Base-by-base conservation (phyloP, 1,140 invertebrate genomes). In the Heterodera schachtii region DNA sequence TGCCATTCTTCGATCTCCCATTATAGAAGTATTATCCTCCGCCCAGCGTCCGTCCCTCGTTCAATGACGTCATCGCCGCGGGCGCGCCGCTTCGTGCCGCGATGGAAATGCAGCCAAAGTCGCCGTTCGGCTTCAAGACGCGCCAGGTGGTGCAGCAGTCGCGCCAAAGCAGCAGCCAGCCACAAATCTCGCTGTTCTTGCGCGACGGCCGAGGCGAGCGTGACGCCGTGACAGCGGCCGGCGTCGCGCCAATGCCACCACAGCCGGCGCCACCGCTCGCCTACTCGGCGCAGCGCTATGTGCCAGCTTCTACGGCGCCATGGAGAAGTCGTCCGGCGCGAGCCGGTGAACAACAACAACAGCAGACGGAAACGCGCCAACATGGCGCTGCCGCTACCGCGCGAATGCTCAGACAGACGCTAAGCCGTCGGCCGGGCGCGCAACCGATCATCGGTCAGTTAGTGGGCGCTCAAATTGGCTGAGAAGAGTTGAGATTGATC, bases 91-190 rank as follows among this genome's bases (percentile, higher is more conserved):
- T 78, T 16, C 64, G 77, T n/a, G 64, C 64, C 66, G 49, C 60
- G n/a, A 43, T 78, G 77, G 64, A 78, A 49, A 43, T 43, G 31
- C 64, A 66, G n/a, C 77, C 66, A 13, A 49, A 43, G 66, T 78
- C 66, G n/a, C 47, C n/a, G n/a, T 71, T 71, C 31, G 69, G n/a
- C 13, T 13, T 41, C 9, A 9, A 46, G 43, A 46, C 44, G 31
- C 69, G 69, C 9, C 41, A 71, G 19, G n/a, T 71, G 4, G 41
- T 71, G 41, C 69, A 41, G 9, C 41, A 16, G 41, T 46, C 69
- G 69, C 69, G 41, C 21, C 31, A 71, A 41, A 43, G 9, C 31
- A 19, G 21, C 44, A 71, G 19, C 19, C 69, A 71, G 31, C 69
- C 69, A 41, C 69, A 13, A 6, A 71, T 71, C 19, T 71, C 69